A percentile compares a stretch with the other conserved stretches of the same genome.
phyloP scores from a whole-genome alignment of 2,797 vertebrate species.

The Pipistrellus pipistrellus region DNA sequence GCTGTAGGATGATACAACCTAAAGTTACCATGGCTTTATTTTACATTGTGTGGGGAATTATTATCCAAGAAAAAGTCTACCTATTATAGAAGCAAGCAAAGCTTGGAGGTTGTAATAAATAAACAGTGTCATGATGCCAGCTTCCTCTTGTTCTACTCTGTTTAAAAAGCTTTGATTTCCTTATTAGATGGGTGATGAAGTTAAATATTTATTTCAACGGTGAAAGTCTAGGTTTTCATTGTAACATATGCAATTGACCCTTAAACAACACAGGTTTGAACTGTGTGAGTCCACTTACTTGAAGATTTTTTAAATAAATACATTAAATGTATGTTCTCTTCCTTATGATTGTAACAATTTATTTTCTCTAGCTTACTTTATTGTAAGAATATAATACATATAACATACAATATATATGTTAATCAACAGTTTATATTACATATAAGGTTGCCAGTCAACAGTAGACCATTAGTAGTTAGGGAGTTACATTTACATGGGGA shows the following conservation, averaged over 20 bases:
- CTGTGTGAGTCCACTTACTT: background rate
- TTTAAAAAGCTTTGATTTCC: conserved; percentile 29
- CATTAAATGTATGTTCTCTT: background rate
- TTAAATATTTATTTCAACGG: conserved; percentile 9
- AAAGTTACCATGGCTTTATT: background rate
- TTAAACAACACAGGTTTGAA: background rate
- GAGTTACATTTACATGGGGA: background rate
- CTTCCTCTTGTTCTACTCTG: background rate
- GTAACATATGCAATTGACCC: background rate
- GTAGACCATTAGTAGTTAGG: background rate
- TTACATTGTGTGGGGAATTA: background rate
- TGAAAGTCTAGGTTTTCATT: background rate
- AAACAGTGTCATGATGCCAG: background rate
- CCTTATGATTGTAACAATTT: background rate
- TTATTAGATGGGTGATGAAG: background rate
- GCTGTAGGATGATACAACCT: background rate
- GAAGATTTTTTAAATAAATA: background rate
- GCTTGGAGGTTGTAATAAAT: background rate
- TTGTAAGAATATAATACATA: background rate
- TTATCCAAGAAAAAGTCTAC: background rate
- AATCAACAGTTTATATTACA: background rate
- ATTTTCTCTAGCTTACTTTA: background rate
- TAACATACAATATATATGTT: background rate
- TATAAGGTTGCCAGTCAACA: background rate
- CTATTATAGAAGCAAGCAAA: conserved; percentile 52